Evolutionary conservation across 2,113 vertebrate genomes (phyloP).

Genomic region (Cyanoramphus novaezelandiae): DNA sequence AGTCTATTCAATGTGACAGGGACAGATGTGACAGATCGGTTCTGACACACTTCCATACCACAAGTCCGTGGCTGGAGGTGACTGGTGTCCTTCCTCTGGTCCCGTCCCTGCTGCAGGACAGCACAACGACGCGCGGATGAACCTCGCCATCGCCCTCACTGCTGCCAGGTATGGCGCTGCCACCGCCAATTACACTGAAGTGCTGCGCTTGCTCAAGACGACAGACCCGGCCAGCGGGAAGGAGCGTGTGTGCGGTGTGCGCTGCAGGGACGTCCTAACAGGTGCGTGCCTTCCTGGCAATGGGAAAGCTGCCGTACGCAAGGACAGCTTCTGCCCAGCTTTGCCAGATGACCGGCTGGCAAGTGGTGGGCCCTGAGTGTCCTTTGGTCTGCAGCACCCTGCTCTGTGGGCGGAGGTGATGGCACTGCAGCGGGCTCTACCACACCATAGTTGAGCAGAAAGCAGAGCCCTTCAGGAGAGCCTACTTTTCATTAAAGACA

Average conservation of each 20-base stretch:
- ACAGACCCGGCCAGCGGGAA: slow-evolving; percentile 74
- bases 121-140: slow-evolving; percentile 91
- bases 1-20: slow-evolving; percentile 87
- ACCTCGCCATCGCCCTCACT: slow-evolving; percentile 91
- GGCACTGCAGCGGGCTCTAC: neutral
- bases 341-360: neutral
- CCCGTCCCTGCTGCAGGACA: slow-evolving; percentile 91
- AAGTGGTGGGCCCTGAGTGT: accelerated
- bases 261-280: slow-evolving; percentile 83
- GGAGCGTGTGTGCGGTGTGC: slow-evolving; percentile 75
- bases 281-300: slow-evolving; percentile 70
- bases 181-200: slow-evolving; percentile 94
- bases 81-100: slow-evolving; percentile 85
- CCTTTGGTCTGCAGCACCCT: neutral
- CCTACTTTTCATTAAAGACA: neutral
- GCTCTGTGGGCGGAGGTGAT: accelerated
- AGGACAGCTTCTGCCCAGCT: neutral
- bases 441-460: neutral
- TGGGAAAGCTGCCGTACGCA: neutral
- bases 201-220: slow-evolving; percentile 85
- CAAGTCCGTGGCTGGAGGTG: slow-evolving; percentile 88
- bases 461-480: neutral
- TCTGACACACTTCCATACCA: slow-evolving; percentile 90
- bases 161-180: slow-evolving; percentile 96
- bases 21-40: slow-evolving; percentile 92